Percentiles rank a stretch among this genome's conserved stretches.
Evolutionary conservation across 2,113 vertebrate species (phyloP).

Genomic region (Paradoxurus hermaphroditus): DNA sequence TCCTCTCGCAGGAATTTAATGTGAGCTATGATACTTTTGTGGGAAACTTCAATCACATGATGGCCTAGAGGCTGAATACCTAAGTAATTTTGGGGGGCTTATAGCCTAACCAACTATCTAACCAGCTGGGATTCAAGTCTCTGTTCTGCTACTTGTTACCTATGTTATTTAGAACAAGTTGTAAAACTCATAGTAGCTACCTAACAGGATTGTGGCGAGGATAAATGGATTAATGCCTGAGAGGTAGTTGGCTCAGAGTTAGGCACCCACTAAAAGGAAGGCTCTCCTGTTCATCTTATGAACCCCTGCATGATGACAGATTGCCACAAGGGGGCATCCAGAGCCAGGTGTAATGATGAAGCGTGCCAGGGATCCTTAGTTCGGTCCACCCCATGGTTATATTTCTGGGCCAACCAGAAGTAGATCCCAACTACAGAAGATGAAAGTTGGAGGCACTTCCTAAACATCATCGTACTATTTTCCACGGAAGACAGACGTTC

Average conservation of each 20-base stretch:
- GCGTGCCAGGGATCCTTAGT: neutral
- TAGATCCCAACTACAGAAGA: neutral
- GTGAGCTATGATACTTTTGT: conserved; percentile 89
- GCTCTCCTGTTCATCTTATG: neutral
- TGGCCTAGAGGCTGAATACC: conserved; percentile 88
- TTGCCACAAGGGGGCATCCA: conserved; percentile 64
- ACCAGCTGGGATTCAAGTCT: neutral
- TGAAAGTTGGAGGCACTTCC: neutral
- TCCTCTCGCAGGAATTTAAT: conserved; percentile 92
- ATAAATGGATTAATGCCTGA: neutral
- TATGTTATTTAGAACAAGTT: neutral
- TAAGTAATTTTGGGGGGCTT: conserved; percentile 85
- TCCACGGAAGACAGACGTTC: neutral
- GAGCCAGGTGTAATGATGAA: neutral
- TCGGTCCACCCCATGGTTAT: neutral
- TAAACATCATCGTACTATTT: neutral
- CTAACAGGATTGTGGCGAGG: neutral
- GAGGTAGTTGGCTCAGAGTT: neutral
- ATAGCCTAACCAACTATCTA: neutral
- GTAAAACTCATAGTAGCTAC: neutral
- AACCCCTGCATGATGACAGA: neutral
- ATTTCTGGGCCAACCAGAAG: neutral
- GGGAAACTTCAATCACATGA: conserved; percentile 88
- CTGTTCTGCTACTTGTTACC: neutral
- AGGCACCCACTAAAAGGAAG: too few species aligned